Conservation (phyloP, 1,140 invertebrate genomes). For the Pseudobourletiella spinata region DNA sequence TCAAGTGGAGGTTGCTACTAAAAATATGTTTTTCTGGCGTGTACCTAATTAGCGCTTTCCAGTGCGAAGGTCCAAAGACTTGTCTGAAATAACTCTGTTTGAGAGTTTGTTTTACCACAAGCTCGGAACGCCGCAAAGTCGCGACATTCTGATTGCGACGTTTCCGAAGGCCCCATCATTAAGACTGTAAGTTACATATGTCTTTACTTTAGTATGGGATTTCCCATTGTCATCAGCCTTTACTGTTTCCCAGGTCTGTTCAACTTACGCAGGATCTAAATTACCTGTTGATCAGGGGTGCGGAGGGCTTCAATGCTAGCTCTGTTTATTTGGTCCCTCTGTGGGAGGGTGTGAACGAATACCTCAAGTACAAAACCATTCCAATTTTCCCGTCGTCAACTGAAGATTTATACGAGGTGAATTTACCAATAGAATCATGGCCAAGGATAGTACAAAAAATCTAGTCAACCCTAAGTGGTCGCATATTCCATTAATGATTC, state of each 20-base stretch:
- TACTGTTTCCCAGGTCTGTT: too few relatives aligned
- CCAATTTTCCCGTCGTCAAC: slow-evolving; percentile 29
- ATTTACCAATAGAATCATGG: too few relatives aligned
- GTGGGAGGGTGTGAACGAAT: not conserved
- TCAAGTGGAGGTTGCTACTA: slow-evolving; percentile 42
- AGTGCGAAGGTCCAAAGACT: too few relatives aligned
- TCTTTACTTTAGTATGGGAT: too few relatives aligned
- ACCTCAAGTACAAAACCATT: not conserved
- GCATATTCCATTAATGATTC: slow-evolving; percentile 88
- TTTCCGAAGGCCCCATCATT: slow-evolving; percentile 84
- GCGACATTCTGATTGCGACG: slow-evolving; percentile 84
- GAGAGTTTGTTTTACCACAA: slow-evolving; percentile 73
- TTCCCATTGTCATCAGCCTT: too few relatives aligned
- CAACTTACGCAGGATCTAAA: slow-evolving; percentile 51
- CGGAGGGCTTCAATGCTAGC: slow-evolving; percentile 14
- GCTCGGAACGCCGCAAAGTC: slow-evolving; percentile 72
- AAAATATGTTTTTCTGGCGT: too few relatives aligned
- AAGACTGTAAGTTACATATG: slow-evolving; percentile 81
- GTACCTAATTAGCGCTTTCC: too few relatives aligned
- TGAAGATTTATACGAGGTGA: slow-evolving; percentile 52
- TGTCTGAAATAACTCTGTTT: too few relatives aligned
- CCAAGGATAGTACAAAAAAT: slow-evolving; percentile 40
- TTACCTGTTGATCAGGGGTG: slow-evolving; percentile 45
- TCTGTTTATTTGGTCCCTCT: slow-evolving; percentile 9
- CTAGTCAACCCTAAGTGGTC: slow-evolving; percentile 69